Conservation (phyloP, 92 coral and sea anemone species). For the Phenganax marumi region DNA sequence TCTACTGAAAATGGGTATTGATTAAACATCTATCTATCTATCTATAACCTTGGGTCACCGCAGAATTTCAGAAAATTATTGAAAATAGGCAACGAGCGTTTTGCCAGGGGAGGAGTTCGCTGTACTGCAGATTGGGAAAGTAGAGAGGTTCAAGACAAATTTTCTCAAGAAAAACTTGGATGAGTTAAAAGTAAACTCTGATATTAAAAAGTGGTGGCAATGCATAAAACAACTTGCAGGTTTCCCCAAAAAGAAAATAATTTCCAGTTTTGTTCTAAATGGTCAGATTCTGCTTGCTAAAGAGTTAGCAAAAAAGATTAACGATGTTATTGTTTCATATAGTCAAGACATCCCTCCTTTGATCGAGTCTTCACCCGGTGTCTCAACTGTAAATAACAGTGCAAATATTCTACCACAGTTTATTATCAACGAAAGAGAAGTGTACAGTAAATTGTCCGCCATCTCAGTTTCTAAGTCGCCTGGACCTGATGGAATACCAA, state of each 20-base stretch:
- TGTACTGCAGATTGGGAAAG: conserved; percentile 10
- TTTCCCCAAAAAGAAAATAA: conserved; percentile 25
- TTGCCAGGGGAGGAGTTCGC: conserved; percentile 13
- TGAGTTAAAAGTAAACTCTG: too few relatives aligned
- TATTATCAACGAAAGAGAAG: not conserved
- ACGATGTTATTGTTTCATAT: too few relatives aligned
- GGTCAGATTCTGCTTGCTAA: conserved; percentile 8
- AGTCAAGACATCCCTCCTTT: not conserved
- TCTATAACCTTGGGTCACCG: conserved; percentile 47
- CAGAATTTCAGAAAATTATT: conserved; percentile 30
- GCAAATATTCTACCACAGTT: not conserved
- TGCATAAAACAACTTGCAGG: conserved; percentile 34
- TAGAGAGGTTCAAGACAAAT: conserved; percentile 17
- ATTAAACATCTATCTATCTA: too few relatives aligned
- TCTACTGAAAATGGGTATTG: too few relatives aligned
- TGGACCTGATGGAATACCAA: too few relatives aligned
- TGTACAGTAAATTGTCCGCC: not conserved
- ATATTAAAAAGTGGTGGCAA: conserved; percentile 38
- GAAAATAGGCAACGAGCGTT: conserved; percentile 31
- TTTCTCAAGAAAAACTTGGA: conserved; percentile 17
- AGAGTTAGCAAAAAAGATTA: not conserved
- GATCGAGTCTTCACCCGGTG: not conserved
- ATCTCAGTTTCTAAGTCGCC: too few relatives aligned
- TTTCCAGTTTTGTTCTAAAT: conserved; percentile 26
- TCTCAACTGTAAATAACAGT: not conserved